A percentile compares a stretch with the other conserved stretches of the same genome.
These are phyloP conservation scores for Heliconius ismenius DNA, from an alignment of 2,888 invertebrate genomes.

Conservation along the genomic window DNA sequence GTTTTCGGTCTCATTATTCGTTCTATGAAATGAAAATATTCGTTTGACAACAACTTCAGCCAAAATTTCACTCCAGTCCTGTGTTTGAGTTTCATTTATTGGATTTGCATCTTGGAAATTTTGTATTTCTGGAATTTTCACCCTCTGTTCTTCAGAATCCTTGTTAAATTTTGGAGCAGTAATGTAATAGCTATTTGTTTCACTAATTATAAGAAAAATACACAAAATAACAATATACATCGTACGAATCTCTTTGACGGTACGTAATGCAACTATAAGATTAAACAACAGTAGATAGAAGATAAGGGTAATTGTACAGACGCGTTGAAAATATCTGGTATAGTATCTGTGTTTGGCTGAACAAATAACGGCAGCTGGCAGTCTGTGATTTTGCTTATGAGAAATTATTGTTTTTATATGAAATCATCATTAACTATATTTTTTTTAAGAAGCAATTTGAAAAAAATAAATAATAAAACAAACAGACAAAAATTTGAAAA, in stretches of 20 bases:
- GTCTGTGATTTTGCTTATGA: background rate
- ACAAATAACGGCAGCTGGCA: constrained; percentile 11
- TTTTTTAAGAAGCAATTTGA: too few species aligned
- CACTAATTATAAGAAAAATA: constrained; percentile 59
- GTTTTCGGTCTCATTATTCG: constrained; percentile 48
- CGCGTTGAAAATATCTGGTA: constrained; percentile 42
- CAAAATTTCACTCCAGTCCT: constrained; percentile 69
- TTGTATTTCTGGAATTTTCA: constrained; percentile 69
- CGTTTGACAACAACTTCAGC: constrained; percentile 68
- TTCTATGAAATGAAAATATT: constrained; percentile 58
- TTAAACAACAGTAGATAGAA: constrained; percentile 62
- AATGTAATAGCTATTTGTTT: constrained; percentile 54
- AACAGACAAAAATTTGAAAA: too few species aligned
- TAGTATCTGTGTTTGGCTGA: constrained; percentile 2
- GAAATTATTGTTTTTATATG: too few species aligned
- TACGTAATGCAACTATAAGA: constrained; percentile 57
- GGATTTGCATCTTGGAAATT: constrained; percentile 53
- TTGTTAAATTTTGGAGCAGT: constrained; percentile 51
- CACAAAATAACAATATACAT: constrained; percentile 64
- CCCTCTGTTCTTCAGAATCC: constrained; percentile 56
- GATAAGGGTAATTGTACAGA: constrained; percentile 61
- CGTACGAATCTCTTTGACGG: constrained; percentile 57
- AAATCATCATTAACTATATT: too few species aligned
- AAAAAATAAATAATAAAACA: too few species aligned
- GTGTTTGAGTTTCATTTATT: constrained; percentile 53